phyloP scores from a whole-genome alignment of 2,797 vertebrate species.

The Brachyrhaphis roseni region DNA sequence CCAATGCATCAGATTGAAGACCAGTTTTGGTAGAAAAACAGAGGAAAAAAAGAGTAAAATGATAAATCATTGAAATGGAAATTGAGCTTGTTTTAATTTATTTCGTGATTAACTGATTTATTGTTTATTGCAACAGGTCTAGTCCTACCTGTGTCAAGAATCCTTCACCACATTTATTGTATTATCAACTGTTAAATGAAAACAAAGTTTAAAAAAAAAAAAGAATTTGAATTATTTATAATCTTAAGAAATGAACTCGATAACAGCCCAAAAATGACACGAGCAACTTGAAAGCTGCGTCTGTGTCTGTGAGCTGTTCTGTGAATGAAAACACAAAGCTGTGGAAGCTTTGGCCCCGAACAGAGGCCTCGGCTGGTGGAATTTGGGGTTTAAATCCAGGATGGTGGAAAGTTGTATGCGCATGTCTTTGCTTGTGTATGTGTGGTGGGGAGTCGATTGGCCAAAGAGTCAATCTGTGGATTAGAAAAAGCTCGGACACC shows the following conservation, averaged over 20 bases:
- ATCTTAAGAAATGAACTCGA: not conserved
- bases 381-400: constrained; percentile 36
- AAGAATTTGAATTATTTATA: not conserved
- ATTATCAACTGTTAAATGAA: not conserved
- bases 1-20: no score
- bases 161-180: not conserved
- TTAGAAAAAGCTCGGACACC: constrained; percentile 71
- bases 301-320: constrained; percentile 15
- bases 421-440: constrained; percentile 16
- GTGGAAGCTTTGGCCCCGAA: constrained; percentile 40
- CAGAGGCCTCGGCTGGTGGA: constrained; percentile 44
- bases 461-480: constrained; percentile 74
- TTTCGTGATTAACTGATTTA: no score
- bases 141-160: not conserved
- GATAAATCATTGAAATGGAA: no score
- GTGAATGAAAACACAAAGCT: constrained; percentile 20
- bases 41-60: no score
- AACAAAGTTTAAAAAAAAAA: not conserved
- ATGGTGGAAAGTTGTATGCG: constrained; percentile 18
- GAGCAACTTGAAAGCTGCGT: not conserved
- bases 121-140: no score
- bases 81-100: no score
- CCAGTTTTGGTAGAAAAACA: no score
- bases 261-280: not conserved
- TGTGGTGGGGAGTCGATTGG: constrained; percentile 43